Evolutionary conservation across 2,888 invertebrate genomes (phyloP).

Genomic region (Drosophila suboccidentalis): DNA sequence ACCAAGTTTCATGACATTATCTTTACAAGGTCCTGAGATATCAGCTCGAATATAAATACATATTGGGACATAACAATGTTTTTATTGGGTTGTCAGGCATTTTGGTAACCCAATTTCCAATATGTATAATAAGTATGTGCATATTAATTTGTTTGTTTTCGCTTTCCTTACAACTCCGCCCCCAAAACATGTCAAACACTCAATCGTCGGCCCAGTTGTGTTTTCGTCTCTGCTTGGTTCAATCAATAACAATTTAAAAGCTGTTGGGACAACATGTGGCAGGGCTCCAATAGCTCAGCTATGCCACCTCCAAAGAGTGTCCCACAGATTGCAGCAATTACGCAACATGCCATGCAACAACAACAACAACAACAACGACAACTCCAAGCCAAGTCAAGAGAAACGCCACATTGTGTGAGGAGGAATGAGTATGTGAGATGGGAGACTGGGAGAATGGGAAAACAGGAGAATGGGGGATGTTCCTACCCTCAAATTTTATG

Average conservation of each 20-base stretch:
- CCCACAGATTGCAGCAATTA: slow-evolving; percentile 79
- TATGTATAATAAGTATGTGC: slow-evolving; percentile 38
- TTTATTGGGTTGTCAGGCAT: slow-evolving; percentile 22
- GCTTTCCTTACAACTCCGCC: slow-evolving; percentile 36
- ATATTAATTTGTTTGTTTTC: slow-evolving; percentile 76
- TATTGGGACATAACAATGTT: background rate
- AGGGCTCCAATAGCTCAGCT: slow-evolving; percentile 45
- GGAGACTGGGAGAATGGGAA: slow-evolving; percentile 12
- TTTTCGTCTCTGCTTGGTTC: slow-evolving; percentile 43
- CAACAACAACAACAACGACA: slow-evolving; percentile 7
- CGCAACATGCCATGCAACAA: slow-evolving; percentile 74
- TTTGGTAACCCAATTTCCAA: slow-evolving; percentile 62
- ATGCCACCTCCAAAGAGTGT: slow-evolving; percentile 45
- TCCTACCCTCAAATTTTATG: slow-evolving; percentile 69
- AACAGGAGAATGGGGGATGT: slow-evolving; percentile 43
- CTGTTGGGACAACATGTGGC: slow-evolving; percentile 78
- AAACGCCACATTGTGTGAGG: slow-evolving; percentile 68
- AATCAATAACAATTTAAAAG: slow-evolving; percentile 81
- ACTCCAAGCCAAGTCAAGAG: slow-evolving; percentile 43
- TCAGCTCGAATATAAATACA: background rate
- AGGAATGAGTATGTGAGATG: slow-evolving; percentile 21
- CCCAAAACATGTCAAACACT: slow-evolving; percentile 54
- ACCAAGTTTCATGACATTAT: slow-evolving; percentile 11
- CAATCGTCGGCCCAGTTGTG: slow-evolving; percentile 17
- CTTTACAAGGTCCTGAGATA: slow-evolving; percentile 5